Base-by-base conservation (phyloP, 1,140 invertebrate species). In the Zaprionus davidi region DNA sequence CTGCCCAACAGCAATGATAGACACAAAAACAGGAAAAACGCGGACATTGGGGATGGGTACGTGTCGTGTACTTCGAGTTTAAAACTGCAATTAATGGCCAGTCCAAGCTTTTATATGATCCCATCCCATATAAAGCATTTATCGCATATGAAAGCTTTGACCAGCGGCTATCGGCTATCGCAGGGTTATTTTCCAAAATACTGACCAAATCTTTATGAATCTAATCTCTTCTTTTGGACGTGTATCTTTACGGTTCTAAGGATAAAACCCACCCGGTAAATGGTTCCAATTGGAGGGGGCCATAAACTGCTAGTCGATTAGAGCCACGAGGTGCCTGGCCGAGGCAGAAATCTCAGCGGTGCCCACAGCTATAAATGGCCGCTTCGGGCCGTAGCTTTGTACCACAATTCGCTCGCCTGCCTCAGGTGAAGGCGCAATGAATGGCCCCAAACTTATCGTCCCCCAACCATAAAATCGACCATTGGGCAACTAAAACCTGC, bases 21-120 rank as follows among this genome's bases (percentile, higher is more conserved):
- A 11, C 28, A 31, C 41, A 7, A 62, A 46, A 71, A 15, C 36
- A 44, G 17, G 17, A 26, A 24, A 12, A 57, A 15, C 9, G 34
- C 17, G 11, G 41, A 38, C 55, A 57, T 53, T 13, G 36, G 17
- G 24, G 63, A 17, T 41, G 36, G 22, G 17, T 46, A 24, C 15
- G 11, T 58, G 41, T 34, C 31, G 53, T 49, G 28, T 41, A 17
- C 22, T 38, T 15, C 46, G 13, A n/a, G 41, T 66, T 53, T 66
- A 60, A 22, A 26, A 66, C 69, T 56, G 69, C 46, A 88, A 90
- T 88, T 90, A 88, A 90, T 90, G 76, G 44, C 78, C 76, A 78
- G 77, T 64, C 59, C n/a, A 70, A 82, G 81, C 74, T 90, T 88
- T 88, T 90, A 90, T 85, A 76, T 73, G 62, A 57, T 17, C 6